These are phyloP conservation scores for Galago senegalensis DNA, from an alignment of 2,797 vertebrate species.

Conservation along the genomic window DNA sequence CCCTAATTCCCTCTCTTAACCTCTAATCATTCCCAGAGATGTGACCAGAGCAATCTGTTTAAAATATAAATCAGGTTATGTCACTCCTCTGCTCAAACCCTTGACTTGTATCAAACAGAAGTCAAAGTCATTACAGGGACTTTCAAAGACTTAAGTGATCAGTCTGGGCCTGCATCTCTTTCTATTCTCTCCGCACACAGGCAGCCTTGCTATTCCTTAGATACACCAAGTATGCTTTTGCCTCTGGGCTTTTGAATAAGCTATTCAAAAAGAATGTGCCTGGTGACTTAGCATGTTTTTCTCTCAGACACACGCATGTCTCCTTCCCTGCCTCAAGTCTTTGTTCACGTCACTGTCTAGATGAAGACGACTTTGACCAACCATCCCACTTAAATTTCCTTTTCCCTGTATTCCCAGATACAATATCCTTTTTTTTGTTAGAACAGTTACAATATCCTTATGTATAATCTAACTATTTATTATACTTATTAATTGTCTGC, in stretches of 20 bases:
- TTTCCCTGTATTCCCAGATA: background rate
- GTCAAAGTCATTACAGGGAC: background rate
- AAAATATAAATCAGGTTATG: background rate
- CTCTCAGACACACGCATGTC: background rate
- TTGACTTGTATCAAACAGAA: slow-evolving; percentile 1
- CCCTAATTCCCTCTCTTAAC: background rate
- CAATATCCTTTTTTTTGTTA: background rate
- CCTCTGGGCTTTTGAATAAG: background rate
- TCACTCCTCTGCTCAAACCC: background rate
- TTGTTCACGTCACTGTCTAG: background rate
- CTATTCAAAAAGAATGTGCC: background rate
- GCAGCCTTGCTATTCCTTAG: background rate
- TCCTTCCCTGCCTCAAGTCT: slow-evolving; percentile 9
- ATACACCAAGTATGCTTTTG: background rate
- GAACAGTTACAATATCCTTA: slow-evolving; percentile 25
- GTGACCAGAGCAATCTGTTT: background rate
- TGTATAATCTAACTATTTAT: background rate
- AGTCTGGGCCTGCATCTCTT: background rate
- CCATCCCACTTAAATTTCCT: background rate
- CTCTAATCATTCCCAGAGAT: background rate
- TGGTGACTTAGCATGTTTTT: background rate
- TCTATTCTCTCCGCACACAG: background rate
- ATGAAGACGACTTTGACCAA: background rate
- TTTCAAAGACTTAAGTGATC: background rate
- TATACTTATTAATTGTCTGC: background rate